phyloP scores from a whole-genome alignment of 2,797 vertebrate genomes.

The Erpetoichthys calabaricus region DNA sequence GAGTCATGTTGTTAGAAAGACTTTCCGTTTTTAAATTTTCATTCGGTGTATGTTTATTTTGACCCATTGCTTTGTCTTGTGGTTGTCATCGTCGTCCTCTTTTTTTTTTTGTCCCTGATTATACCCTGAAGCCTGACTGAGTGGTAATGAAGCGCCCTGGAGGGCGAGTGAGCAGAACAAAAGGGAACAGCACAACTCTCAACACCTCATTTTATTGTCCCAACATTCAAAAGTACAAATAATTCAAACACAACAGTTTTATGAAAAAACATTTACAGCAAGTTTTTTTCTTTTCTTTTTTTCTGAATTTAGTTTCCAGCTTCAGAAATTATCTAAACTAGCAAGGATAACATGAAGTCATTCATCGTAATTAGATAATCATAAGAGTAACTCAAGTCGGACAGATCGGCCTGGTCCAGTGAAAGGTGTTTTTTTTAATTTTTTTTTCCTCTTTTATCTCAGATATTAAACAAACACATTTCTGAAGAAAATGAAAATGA shows the following conservation, averaged over 20 bases:
- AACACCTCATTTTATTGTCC: slow-evolving; percentile 99
- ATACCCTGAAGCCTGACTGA: too few relatives aligned
- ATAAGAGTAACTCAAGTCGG: slow-evolving; percentile 86
- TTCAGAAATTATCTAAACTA: slow-evolving; percentile 99
- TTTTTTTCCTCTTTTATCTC: slow-evolving; percentile 65
- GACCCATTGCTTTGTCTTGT: too few relatives aligned
- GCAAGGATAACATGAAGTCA: slow-evolving; percentile 99
- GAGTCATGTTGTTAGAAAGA: too few relatives aligned
- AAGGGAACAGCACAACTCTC: slow-evolving; percentile 74
- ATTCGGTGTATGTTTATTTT: too few relatives aligned
- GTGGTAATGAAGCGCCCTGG: too few relatives aligned
- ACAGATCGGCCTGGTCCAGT: slow-evolving; percentile 89
- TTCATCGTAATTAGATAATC: slow-evolving; percentile 85
- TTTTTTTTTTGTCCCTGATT: too few relatives aligned
- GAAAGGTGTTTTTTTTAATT: slow-evolving; percentile 62
- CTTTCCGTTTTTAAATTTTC: too few relatives aligned
- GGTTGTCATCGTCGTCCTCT: too few relatives aligned
- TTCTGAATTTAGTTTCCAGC: slow-evolving; percentile 33
- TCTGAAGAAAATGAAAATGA: slow-evolving; percentile 89
- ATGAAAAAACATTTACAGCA: slow-evolving; percentile 55
- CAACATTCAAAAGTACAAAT: slow-evolving; percentile 99
- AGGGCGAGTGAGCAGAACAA: slow-evolving; percentile 1
- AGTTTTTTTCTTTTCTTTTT: slow-evolving; percentile 20
- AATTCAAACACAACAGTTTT: slow-evolving; percentile 99
- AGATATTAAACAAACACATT: slow-evolving; percentile 93